A percentile compares a stretch with the other conserved stretches of the same genome.
Conservation (phyloP, 2,113 vertebrate genomes). For the Lampris incognitus region DNA sequence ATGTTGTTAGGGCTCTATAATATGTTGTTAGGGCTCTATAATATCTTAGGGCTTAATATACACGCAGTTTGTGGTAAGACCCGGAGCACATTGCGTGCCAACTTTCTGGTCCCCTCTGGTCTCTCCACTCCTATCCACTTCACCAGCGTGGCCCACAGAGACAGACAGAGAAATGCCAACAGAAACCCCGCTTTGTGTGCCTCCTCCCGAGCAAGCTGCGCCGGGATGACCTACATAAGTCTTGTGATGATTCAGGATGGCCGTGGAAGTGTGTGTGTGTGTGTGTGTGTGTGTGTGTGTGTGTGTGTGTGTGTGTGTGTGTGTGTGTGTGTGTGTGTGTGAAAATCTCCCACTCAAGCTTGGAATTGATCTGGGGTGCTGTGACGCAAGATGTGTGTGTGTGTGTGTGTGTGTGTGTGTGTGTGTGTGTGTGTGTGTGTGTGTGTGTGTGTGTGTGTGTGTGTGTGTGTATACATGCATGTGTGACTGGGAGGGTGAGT, state of each 20-base stretch:
- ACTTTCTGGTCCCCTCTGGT: conserved; percentile 34
- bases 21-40: too few species aligned
- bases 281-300: background rate
- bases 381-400: too few species aligned
- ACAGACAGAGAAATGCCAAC: conserved; percentile 13
- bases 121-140: conserved; percentile 41
- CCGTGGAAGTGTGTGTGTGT: conserved; percentile 24
- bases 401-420: too few species aligned
- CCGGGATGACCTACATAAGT: conserved; percentile 68
- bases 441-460: too few species aligned
- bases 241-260: conserved; percentile 53
- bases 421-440: too few species aligned
- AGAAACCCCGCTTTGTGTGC: conserved; percentile 56
- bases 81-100: conserved; percentile 48
- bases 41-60: conserved; percentile 20
- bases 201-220: conserved; percentile 29
- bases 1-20: too few species aligned
- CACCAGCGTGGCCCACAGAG: conserved; percentile 11
- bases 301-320: background rate
- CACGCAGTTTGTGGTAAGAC: conserved; percentile 3
- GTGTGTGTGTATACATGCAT: too few species aligned
- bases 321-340: conserved; percentile 6
- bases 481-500: too few species aligned
- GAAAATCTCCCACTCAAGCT: too few species aligned
- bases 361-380: too few species aligned